Conservation (phyloP, 2,888 invertebrate species). For the Nasonia oneida region DNA sequence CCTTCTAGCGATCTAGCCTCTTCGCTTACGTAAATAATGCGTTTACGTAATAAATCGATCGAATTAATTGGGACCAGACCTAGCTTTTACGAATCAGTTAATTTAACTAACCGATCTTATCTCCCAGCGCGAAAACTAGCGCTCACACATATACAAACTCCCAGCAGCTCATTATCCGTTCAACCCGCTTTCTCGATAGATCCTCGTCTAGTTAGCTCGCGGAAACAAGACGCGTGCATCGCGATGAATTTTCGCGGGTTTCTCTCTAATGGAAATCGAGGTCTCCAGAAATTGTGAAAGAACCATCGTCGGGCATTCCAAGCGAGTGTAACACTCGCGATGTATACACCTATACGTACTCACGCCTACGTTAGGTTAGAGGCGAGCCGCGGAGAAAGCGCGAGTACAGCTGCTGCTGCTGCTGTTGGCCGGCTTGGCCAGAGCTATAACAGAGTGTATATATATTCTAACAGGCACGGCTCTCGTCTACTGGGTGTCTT, state of each 20-base stretch:
- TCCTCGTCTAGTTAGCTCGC: neutral
- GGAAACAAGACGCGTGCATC: no score
- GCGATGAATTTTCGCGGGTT: neutral
- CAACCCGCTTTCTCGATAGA: conserved; percentile 8
- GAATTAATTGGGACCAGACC: no score
- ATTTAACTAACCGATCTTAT: neutral
- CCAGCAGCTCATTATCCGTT: neutral
- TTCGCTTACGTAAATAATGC: no score
- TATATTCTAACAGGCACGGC: neutral
- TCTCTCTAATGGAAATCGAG: conserved; percentile 36
- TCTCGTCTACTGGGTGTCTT: conserved; percentile 49
- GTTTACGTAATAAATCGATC: no score
- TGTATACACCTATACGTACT: neutral
- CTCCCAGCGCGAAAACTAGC: no score
- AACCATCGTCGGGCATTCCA: neutral
- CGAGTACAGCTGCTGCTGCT: neutral
- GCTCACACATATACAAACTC: neutral
- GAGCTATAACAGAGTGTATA: neutral
- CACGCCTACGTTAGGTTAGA: conserved; percentile 23
- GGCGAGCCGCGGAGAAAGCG: conserved; percentile 53
- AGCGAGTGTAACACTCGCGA: neutral
- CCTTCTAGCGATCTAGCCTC: neutral
- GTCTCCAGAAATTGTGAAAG: conserved; percentile 33
- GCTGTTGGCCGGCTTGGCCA: neutral
- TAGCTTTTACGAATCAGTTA: no score